A percentile compares a stretch with the other conserved stretches of the same genome.
These are phyloP conservation scores for Ganaspis sp. DNA, from an alignment of 1,140 invertebrate species.

Conservation along the genomic window DNA sequence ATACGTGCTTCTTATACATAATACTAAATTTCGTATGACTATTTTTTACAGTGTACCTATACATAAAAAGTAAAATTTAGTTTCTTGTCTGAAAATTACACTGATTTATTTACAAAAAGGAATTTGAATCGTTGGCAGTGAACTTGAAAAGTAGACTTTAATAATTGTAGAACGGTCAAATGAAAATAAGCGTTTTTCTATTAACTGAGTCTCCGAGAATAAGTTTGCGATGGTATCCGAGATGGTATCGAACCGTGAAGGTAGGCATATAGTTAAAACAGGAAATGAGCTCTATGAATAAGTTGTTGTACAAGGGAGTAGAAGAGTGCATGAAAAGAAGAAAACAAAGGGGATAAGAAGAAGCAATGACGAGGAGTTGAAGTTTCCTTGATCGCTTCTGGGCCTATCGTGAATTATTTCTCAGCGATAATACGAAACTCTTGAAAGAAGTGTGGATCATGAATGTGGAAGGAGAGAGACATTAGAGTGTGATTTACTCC, in stretches of 20 bases:
- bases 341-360: background rate
- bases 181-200: background rate
- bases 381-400: background rate
- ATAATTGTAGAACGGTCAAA: background rate
- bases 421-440: background rate
- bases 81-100: no score
- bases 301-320: constrained; percentile 26
- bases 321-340: background rate
- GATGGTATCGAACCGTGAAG: background rate
- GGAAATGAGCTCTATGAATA: constrained; percentile 40
- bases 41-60: no score
- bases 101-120: no score
- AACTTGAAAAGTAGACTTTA: background rate
- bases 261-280: background rate
- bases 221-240: background rate
- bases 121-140: background rate
- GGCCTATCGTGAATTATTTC: background rate
- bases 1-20: no score
- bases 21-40: no score
- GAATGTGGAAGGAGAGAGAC: background rate
- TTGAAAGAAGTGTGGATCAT: background rate
- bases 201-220: background rate
- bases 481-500: constrained; percentile 50
- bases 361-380: constrained; percentile 14
- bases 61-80: no score